These are phyloP conservation scores for Cephus runcator DNA, from an alignment of 2,888 invertebrate genomes.

Conservation along the genomic window DNA sequence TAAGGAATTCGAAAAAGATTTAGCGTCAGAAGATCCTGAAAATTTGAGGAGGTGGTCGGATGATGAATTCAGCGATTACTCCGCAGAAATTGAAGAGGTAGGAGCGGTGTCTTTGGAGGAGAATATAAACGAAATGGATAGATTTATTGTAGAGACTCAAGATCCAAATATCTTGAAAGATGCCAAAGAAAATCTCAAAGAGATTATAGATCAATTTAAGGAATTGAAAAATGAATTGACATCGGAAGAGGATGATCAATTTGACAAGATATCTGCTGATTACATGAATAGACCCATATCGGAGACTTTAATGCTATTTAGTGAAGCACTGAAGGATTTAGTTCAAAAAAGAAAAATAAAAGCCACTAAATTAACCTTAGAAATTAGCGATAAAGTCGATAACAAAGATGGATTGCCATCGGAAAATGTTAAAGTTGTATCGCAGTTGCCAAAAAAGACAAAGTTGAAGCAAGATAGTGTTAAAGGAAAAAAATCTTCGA, in stretches of 20 bases:
- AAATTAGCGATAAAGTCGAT: constrained; percentile 40
- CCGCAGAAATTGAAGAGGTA: constrained; percentile 21
- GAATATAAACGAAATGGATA: constrained; percentile 29
- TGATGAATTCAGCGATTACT: constrained; percentile 23
- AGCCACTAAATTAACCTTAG: constrained; percentile 9
- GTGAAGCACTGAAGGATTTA: constrained; percentile 55
- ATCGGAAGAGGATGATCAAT: constrained; percentile 50
- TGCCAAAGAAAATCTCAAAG: constrained; percentile 53
- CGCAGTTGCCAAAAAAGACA: not conserved
- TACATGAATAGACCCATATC: constrained; percentile 55
- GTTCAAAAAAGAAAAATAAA: constrained; percentile 39
- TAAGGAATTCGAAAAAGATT: constrained; percentile 58
- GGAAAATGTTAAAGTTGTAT: constrained; percentile 16
- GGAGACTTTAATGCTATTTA: constrained; percentile 55
- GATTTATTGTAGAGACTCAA: constrained; percentile 27
- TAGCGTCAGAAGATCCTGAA: constrained; percentile 43
- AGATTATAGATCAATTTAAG: constrained; percentile 59
- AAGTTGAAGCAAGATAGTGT: constrained; percentile 24
- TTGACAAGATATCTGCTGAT: constrained; percentile 51
- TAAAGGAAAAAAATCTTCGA: not conserved
- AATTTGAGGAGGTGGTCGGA: constrained; percentile 29
- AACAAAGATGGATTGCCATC: constrained; percentile 35
- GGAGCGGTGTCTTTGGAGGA: constrained; percentile 28
- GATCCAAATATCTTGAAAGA: constrained; percentile 36
- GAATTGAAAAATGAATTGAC: constrained; percentile 54